Base-by-base conservation (phyloP, 1,140 invertebrate species). In the Drosophila watanabei region DNA sequence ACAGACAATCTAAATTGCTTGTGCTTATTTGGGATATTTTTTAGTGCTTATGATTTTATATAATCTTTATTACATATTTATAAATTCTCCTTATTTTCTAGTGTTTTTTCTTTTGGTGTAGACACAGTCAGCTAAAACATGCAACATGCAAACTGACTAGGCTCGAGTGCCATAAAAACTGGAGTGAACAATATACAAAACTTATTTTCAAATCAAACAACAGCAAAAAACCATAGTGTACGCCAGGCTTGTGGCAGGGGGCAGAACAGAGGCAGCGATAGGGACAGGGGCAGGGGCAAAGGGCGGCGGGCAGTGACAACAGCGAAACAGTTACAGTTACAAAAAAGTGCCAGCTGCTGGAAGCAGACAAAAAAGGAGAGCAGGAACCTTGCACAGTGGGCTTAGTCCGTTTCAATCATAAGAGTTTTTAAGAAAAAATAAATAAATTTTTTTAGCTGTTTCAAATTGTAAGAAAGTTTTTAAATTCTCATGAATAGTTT, bases 191-290 rank as follows among this genome's bases (percentile, higher is more conserved):
- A 52, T 80, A 60, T 76, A 79, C 62, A 82, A 82, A 79, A 88
- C 72, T 88, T 84, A 84, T 88, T 88, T 69, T 79, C 73, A 88
- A 88, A 89, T 84, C 85, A 88, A 88, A 88, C 73, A 88, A 81
- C 49, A 62, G 66, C 33, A 43, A 70, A 60, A 58, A 61, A 58
- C 45, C 13, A 60, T 16, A 35, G 56, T 59, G 39, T 32, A 61
- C 6, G 56, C 20, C 8, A 20, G 41, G 10, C 10, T 6, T 13
- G 10, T 32, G 30, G 16, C n/a, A 33, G 5, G 33, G 28, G 41
- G 20, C 45, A 20, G 20, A 46, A 16, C 46, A 16, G 20, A 14
- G 41, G 1, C 35, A 5, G 35, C 7, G 41, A 8, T 7, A n/a
- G 35, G n/a, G 41, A 8, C 16, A n/a, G 41, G 43, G 43, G 14